A percentile compares a stretch with the other conserved stretches of the same genome.
Evolutionary conservation across 2,797 vertebrate genomes (phyloP).

Genomic region (Sebastes matsubarae): DNA sequence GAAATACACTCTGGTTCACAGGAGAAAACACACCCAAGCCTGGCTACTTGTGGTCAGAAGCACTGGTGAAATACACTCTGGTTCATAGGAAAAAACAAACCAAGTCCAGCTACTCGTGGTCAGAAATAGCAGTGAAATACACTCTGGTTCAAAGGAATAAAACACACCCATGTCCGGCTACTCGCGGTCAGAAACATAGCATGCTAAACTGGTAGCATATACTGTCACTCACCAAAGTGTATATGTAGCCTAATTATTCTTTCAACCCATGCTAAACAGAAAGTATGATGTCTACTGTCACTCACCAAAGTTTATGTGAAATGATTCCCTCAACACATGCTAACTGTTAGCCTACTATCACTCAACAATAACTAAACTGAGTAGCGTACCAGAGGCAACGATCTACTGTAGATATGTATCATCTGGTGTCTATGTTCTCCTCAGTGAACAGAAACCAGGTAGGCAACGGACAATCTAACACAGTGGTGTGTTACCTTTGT

Average conservation of each 20-base stretch:
- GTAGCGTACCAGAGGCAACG: neutral
- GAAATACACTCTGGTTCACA: too few species aligned
- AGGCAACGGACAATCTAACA: neutral
- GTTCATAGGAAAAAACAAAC: too few species aligned
- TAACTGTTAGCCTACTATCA: neutral
- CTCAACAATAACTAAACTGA: neutral
- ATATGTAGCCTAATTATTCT: too few species aligned
- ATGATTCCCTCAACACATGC: neutral
- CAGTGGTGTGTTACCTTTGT: neutral
- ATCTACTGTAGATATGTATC: neutral
- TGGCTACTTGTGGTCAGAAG: accelerated
- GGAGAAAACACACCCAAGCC: too few species aligned
- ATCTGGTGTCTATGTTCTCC: neutral
- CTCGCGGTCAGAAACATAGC: too few species aligned
- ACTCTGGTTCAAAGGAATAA: too few species aligned
- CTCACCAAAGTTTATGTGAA: neutral
- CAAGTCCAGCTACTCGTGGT: too few species aligned
- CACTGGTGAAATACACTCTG: too few species aligned
- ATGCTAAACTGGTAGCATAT: neutral
- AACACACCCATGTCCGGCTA: too few species aligned
- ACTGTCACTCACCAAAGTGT: too few species aligned
- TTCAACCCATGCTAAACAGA: too few species aligned
- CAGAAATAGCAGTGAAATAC: too few species aligned
- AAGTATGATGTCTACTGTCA: neutral
- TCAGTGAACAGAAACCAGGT: neutral